These are phyloP conservation scores for Archaeoteleia sp. DNA, from an alignment of 2,888 invertebrate species.

Conservation along the genomic window DNA sequence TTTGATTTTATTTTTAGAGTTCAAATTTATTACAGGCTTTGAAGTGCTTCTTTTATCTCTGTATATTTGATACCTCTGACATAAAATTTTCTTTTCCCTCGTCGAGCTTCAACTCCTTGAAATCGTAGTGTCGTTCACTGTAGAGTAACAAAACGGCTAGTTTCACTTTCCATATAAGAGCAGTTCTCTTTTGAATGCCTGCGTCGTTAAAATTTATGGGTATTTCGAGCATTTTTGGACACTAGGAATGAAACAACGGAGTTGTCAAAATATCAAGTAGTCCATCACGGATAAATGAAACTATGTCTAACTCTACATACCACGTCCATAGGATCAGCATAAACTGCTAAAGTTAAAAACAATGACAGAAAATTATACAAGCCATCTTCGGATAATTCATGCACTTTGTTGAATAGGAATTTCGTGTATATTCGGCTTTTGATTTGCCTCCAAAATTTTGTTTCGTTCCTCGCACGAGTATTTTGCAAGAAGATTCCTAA, in stretches of 20 bases:
- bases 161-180: slow-evolving; percentile 68
- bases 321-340: slow-evolving; percentile 73
- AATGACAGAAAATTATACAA: slow-evolving; percentile 77
- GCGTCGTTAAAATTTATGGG: slow-evolving; percentile 51
- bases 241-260: slow-evolving; percentile 57
- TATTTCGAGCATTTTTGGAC: slow-evolving; percentile 67
- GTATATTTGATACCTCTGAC: no score
- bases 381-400: slow-evolving; percentile 77
- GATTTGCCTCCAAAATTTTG: slow-evolving; percentile 75
- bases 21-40: slow-evolving; percentile 23
- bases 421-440: slow-evolving; percentile 79
- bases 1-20: neutral
- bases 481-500: slow-evolving; percentile 70
- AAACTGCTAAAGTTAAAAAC: slow-evolving; percentile 74
- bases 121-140: slow-evolving; percentile 57
- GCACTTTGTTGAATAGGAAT: slow-evolving; percentile 77
- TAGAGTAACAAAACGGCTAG: slow-evolving; percentile 65
- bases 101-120: slow-evolving; percentile 33
- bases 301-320: slow-evolving; percentile 61
- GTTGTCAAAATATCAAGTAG: no score
- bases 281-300: neutral
- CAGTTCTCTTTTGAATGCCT: slow-evolving; percentile 55
- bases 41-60: no score
- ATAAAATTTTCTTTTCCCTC: slow-evolving; percentile 25
- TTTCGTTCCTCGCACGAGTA: slow-evolving; percentile 61